Evolutionary conservation across 2,113 vertebrate genomes (phyloP).

Genomic region (Hippolais icterina): DNA sequence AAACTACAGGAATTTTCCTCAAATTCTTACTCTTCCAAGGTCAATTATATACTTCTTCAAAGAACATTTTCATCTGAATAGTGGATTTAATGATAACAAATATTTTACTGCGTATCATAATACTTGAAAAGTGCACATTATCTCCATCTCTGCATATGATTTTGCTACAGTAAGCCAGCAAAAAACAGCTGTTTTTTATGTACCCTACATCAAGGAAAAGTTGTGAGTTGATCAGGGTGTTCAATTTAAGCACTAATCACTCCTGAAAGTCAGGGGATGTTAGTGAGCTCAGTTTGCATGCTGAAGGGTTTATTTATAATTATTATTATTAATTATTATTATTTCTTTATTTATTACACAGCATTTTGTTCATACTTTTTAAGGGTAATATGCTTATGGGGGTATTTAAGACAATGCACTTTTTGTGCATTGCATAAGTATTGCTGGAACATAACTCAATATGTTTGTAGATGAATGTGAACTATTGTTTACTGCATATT

Average conservation of each 20-base stretch:
- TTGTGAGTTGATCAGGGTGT: not conserved
- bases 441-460: not conserved
- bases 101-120: not conserved
- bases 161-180: not conserved
- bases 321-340: too few species aligned
- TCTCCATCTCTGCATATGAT: not conserved
- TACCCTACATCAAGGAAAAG: not conserved
- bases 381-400: not conserved
- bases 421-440: accelerated
- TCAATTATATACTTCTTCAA: not conserved
- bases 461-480: not conserved
- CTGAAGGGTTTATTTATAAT: not conserved
- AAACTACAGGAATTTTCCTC: not conserved
- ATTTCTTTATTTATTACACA: not conserved
- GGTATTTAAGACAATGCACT: not conserved
- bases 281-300: not conserved
- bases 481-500: not conserved
- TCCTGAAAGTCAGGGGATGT: not conserved
- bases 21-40: not conserved
- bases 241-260: not conserved
- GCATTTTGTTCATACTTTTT: not conserved
- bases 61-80: not conserved
- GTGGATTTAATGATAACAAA: not conserved
- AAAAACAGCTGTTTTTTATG: not conserved
- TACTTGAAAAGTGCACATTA: not conserved